Base-by-base conservation (phyloP, 2,888 invertebrate genomes). In the Tachina fera region DNA sequence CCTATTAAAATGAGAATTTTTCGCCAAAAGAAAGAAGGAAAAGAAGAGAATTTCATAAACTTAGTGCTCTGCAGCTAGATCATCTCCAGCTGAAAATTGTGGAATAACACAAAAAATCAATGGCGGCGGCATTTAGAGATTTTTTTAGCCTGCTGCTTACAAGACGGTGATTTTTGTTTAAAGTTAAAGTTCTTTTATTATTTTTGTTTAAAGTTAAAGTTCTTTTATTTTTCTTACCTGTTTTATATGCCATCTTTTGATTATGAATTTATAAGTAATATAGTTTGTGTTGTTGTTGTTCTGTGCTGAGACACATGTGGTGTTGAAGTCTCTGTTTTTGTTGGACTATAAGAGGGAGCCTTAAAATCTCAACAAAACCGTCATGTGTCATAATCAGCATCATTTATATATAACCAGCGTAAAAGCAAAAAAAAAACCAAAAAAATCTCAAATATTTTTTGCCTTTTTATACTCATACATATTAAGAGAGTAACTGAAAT, bases 381-480 rank as follows among this genome's bases (percentile, higher is more conserved):
- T 78, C 87, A 87, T 87, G 87, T 86, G 88, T 88, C 88, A 88
- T 87, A 87, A 88, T 88, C 87, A 87, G 86, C 83, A 83, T 86
- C 86, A 83, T 86, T 86, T 83, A 86, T 83, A 83, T 83, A 86
- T 83, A 83, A 86, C 86, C 53, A 75, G 81, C 49, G 58, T 49
- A 13, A 60, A 39, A 45, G 9, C 31, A 68, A 51, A 51, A 22
- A 51, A 22, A 4, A 16, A 56, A 65, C 22, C 47, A 49, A 65
- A 49, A 53, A 3, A 39, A 67, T 58, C 13, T 68, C 3, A 63
- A 63, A 39, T 70, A 82, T 63, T 76, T 75, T 31, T 2, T 22
- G 9, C 8, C 16, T 76, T 49, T 70, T 39, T 63, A 31, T 11
- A 10, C 6, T 61, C 0, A 22, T 56, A 13, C 19, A 8, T 61